A percentile compares a stretch with the other conserved stretches of the same genome.
These are phyloP conservation scores for Eubasilissa splendida DNA, from an alignment of 2,888 invertebrate species.

Conservation along the genomic window DNA sequence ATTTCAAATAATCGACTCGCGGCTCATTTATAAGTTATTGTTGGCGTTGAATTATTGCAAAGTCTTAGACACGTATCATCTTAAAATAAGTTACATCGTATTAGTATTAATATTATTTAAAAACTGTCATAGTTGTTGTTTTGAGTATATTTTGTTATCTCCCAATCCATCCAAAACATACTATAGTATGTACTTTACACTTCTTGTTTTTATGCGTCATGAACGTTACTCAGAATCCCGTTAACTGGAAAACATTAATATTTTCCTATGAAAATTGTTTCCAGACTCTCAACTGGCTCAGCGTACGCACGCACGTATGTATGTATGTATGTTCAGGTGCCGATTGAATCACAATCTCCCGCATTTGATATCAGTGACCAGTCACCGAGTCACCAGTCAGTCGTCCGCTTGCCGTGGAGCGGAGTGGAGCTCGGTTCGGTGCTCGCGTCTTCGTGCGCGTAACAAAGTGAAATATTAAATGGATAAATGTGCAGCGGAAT, in stretches of 20 bases:
- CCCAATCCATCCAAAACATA: too few relatives aligned
- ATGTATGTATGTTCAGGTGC: conserved; percentile 22
- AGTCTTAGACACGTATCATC: too few relatives aligned
- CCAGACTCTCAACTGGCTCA: background rate
- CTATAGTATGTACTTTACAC: too few relatives aligned
- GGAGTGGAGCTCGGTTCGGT: background rate
- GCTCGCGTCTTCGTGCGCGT: background rate
- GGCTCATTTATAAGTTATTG: too few relatives aligned
- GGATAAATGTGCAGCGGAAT: background rate
- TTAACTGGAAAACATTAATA: conserved; percentile 15
- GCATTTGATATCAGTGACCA: background rate
- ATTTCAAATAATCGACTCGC: too few relatives aligned
- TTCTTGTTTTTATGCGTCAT: background rate
- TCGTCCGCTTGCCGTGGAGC: conserved; percentile 12
- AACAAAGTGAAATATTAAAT: background rate
- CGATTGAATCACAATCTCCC: conserved; percentile 13
- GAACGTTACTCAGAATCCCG: conserved; percentile 12
- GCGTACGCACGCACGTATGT: background rate
- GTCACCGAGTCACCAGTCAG: background rate
- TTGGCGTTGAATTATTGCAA: too few relatives aligned
- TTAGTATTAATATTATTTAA: too few relatives aligned
- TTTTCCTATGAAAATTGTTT: conserved; percentile 23
- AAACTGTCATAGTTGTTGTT: too few relatives aligned
- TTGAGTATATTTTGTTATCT: too few relatives aligned
- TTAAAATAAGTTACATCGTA: too few relatives aligned